A percentile compares a stretch with the other conserved stretches of the same genome.
Conservation (phyloP, 2,888 invertebrate genomes). For the Odontomyia ornata region DNA sequence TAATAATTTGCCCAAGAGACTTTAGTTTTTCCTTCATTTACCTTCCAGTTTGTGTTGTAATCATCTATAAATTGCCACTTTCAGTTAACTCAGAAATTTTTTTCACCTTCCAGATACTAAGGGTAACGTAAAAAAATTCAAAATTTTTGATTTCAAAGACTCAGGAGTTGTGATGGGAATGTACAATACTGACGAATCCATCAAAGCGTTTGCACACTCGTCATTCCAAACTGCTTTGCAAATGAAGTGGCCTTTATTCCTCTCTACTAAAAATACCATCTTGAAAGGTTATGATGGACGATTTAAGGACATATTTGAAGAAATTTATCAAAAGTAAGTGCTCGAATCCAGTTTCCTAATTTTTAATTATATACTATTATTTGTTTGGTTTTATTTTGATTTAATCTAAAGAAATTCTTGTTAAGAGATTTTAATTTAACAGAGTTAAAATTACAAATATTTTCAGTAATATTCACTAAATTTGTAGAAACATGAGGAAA, state of each 20-base stretch:
- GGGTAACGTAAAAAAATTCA: slow-evolving; percentile 68
- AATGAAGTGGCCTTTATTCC: slow-evolving; percentile 89
- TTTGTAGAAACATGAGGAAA: no score
- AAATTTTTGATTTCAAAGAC: slow-evolving; percentile 76
- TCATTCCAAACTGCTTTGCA: slow-evolving; percentile 86
- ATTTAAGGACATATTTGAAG: slow-evolving; percentile 92
- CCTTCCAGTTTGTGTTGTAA: no score
- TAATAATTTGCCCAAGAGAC: no score
- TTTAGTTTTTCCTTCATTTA: no score
- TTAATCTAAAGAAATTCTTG: no score
- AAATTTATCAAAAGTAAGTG: slow-evolving; percentile 68
- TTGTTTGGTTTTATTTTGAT: neutral
- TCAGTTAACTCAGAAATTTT: no score
- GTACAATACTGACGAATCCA: slow-evolving; percentile 92
- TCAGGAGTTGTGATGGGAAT: slow-evolving; percentile 85
- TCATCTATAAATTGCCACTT: no score
- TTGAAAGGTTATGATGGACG: slow-evolving; percentile 88
- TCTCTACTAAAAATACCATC: slow-evolving; percentile 92
- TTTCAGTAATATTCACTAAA: no score
- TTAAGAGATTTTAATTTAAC: no score
- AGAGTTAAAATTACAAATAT: no score
- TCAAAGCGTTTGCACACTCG: slow-evolving; percentile 83
- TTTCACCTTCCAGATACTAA: slow-evolving; percentile 72
- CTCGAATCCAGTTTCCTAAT: neutral
- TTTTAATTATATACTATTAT: neutral